These are phyloP conservation scores for Eurytoma adleriae DNA, from an alignment of 2,888 invertebrate genomes.

Conservation along the genomic window DNA sequence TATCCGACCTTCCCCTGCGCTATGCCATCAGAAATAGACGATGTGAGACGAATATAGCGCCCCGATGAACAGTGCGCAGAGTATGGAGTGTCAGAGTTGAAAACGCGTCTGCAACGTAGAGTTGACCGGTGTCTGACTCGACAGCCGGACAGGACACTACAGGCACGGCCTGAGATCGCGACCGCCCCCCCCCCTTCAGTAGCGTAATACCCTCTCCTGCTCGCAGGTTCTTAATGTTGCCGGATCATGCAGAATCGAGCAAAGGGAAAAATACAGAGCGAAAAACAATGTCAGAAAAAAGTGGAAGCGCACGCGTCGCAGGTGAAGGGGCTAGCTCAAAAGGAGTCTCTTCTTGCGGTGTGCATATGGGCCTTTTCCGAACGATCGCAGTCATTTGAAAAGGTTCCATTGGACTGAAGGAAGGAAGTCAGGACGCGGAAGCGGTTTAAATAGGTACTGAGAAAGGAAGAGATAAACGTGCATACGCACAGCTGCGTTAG, in stretches of 20 bases:
- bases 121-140: neutral
- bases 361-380: too few relatives aligned
- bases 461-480: conserved; percentile 7
- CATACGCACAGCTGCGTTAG: conserved; percentile 18
- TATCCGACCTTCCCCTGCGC: neutral
- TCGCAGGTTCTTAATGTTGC: neutral
- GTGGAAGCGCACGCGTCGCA: neutral
- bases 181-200: neutral
- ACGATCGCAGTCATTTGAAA: too few relatives aligned
- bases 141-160: too few relatives aligned
- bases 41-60: conserved; percentile 35
- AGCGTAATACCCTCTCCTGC: neutral
- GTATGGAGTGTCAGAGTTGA: neutral
- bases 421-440: too few relatives aligned
- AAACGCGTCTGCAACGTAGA: neutral
- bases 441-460: neutral
- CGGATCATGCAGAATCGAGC: neutral
- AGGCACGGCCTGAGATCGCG: too few relatives aligned
- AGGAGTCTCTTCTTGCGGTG: too few relatives aligned
- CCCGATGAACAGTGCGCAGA: conserved; percentile 19
- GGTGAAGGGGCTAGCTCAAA: neutral
- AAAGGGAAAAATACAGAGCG: neutral
- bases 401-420: too few relatives aligned
- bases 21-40: conserved; percentile 19
- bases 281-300: neutral